Base-by-base conservation (phyloP, 2,797 vertebrate genomes). In the Enoplosus armatus region DNA sequence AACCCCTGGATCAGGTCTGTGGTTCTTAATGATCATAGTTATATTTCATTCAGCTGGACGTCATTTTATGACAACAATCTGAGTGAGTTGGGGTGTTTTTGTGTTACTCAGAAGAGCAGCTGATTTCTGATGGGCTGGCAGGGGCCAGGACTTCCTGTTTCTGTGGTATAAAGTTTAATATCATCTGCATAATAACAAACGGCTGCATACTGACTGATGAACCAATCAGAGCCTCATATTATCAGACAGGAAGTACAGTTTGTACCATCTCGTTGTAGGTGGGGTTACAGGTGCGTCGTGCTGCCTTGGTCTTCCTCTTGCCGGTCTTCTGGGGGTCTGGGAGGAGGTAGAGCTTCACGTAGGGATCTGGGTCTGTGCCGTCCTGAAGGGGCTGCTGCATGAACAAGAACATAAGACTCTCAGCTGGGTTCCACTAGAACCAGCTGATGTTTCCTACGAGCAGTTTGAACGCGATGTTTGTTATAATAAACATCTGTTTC, bases 231-330 rank as follows among this genome's bases (percentile, higher is more conserved):
- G 12, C 15, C 60, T 61, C 35, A 27, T 24, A 12, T 12, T 9
- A 6, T 20, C 3, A 22, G 35, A 61, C 47, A 61, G 45, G 58
- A 26, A 15, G 73, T 65, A 4, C 3, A 6, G 24, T 41, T 27
- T 1, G 11, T 90, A 99, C 98, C 98, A 99, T 98, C 93, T 99
- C 97, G 10, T 99, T 99, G 93, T 99, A 99, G 43, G 98, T 99
- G 59, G 98, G 98, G 93, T 99, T 99, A 89, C 97, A 97, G 59
- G 98, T 99, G 92, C 98, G 97, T 7, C 97, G 95, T 1, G 98
- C 97, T 3, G 97, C 97, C 94, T 98, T 99, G 58, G 98, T 99
- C 95, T 99, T 99, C 92, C 97, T 97, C 91, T 99, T 99, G 78
- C 98, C 98, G 70, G 95, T 98, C 94, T 98, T 99, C 74, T 98